phyloP scores from a whole-genome alignment of 1,140 invertebrate genomes.

The Drosophila sproati region DNA sequence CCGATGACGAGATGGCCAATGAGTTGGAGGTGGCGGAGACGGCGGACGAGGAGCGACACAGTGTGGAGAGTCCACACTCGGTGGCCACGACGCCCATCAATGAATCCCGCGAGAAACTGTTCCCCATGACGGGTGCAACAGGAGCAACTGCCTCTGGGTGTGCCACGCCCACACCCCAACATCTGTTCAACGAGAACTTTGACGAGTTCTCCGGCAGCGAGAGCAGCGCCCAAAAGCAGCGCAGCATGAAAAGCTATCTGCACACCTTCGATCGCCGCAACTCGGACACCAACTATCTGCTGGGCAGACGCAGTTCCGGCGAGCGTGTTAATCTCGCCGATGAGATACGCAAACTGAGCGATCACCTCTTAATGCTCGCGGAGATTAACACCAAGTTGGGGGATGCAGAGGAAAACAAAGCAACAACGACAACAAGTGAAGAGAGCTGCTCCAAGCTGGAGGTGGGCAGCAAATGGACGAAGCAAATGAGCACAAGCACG shows the following conservation, averaged over 20 bases:
- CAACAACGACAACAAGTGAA: slow-evolving; percentile 62
- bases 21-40: slow-evolving; percentile 17
- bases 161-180: slow-evolving; percentile 70
- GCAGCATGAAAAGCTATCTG: slow-evolving; percentile 84
- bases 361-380: slow-evolving; percentile 90
- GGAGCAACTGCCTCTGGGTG: slow-evolving; percentile 42
- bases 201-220: slow-evolving; percentile 75
- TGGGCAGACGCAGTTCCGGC: slow-evolving; percentile 74
- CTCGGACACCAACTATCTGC: slow-evolving; percentile 89
- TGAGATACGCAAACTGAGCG: slow-evolving; percentile 91
- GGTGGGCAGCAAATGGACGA: slow-evolving; percentile 44
- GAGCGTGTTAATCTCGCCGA: slow-evolving; percentile 89
- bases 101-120: slow-evolving; percentile 77
- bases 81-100: slow-evolving; percentile 79
- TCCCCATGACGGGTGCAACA: slow-evolving; percentile 31
- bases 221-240: slow-evolving; percentile 64
- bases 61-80: slow-evolving; percentile 62
- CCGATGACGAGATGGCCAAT: slow-evolving; percentile 84
- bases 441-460: slow-evolving; percentile 44
- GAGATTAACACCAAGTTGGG: slow-evolving; percentile 88
- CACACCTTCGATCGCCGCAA: slow-evolving; percentile 88
- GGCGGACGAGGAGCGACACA: slow-evolving; percentile 53
- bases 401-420: slow-evolving; percentile 74
- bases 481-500: slow-evolving; percentile 48
- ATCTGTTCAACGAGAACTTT: slow-evolving; percentile 74